phyloP scores from a whole-genome alignment of 1,140 invertebrate genomes.

The Oreohelix idahoensis region DNA sequence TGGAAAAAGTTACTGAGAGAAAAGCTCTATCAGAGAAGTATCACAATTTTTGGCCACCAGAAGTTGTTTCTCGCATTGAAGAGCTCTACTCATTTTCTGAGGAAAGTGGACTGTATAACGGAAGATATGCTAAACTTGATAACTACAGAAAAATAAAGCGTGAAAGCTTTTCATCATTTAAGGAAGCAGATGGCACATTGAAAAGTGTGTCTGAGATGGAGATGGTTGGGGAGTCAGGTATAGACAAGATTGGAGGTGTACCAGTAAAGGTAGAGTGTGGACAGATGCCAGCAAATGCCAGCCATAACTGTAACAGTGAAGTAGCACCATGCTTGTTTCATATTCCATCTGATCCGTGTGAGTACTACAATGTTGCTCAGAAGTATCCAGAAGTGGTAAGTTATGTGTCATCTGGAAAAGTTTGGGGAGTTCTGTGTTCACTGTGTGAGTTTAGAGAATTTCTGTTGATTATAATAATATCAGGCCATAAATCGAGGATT shows the following conservation, averaged over 20 bases:
- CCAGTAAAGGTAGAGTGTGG: slow-evolving; percentile 59
- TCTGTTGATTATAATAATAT: no score
- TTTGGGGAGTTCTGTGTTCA: no score
- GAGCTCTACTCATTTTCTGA: not conserved
- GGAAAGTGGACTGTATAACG: not conserved
- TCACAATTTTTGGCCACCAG: not conserved
- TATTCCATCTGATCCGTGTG: slow-evolving; percentile 86
- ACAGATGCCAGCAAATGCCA: slow-evolving; percentile 55
- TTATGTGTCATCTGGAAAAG: no score
- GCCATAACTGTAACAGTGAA: slow-evolving; percentile 77
- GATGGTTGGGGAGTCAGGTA: not conserved
- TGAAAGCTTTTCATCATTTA: not conserved
- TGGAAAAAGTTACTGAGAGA: not conserved
- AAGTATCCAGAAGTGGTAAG: slow-evolving; percentile 68
- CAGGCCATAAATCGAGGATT: no score
- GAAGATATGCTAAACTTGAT: not conserved
- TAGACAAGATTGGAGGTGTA: not conserved
- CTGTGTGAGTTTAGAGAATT: no score
- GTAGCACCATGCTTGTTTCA: slow-evolving; percentile 85
- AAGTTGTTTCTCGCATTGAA: slow-evolving; percentile 18
- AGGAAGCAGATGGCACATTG: not conserved
- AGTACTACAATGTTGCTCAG: slow-evolving; percentile 83
- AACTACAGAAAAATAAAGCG: not conserved
- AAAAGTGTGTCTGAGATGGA: not conserved
- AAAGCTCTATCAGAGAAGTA: not conserved